Percentiles rank a stretch among this genome's conserved stretches.
Conservation (phyloP, 2,797 vertebrate species). For the Acropternis orthonyx region DNA sequence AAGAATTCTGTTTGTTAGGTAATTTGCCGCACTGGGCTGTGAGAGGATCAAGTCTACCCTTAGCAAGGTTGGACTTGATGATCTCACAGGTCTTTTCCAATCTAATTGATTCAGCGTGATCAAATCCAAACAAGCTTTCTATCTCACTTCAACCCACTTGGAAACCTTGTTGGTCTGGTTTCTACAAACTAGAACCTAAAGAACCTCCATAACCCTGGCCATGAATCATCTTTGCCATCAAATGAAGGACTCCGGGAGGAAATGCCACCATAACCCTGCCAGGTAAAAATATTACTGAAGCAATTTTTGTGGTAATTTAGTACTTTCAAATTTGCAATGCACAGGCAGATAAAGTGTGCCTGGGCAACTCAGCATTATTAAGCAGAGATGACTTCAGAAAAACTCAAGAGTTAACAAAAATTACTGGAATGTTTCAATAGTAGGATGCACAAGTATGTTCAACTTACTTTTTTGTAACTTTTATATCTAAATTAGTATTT, state of each 20-base stretch:
- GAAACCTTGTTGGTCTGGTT: neutral
- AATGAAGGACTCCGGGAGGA: neutral
- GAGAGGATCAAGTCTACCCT: neutral
- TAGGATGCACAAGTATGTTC: neutral
- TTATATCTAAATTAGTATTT: neutral
- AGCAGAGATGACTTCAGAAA: neutral
- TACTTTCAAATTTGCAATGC: neutral
- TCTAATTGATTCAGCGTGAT: neutral
- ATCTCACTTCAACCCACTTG: neutral
- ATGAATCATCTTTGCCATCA: neutral
- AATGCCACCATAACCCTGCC: neutral
- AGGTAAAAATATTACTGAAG: neutral
- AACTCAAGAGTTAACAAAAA: neutral
- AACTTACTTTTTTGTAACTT: neutral
- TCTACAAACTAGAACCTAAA: neutral
- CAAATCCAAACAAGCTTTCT: neutral
- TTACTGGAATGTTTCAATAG: accelerated
- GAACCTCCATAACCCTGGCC: neutral
- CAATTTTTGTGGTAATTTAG: neutral
- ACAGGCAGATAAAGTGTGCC: neutral
- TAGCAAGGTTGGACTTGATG: neutral
- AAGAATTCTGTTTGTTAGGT: neutral
- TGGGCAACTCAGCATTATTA: neutral
- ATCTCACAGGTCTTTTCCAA: neutral
- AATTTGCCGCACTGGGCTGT: neutral